These are phyloP conservation scores for Teinopalpus imperialis DNA, from an alignment of 2,888 invertebrate species.

Conservation along the genomic window DNA sequence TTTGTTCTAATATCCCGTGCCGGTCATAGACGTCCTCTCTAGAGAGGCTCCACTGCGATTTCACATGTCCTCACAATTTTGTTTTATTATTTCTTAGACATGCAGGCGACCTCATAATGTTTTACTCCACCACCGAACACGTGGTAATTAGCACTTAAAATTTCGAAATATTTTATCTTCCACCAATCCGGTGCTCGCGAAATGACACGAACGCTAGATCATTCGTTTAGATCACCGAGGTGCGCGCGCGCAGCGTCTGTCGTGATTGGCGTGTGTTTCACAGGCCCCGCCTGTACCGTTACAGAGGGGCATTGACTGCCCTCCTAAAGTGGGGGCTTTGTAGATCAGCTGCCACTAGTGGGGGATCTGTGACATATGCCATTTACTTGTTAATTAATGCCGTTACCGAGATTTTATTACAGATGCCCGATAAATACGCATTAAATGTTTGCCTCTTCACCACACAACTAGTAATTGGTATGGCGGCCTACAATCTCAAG, in stretches of 20 bases:
- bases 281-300: constrained; percentile 78
- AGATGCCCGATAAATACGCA: constrained; percentile 22
- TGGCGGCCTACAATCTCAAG: constrained; percentile 10
- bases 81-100: too few species aligned
- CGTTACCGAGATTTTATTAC: constrained; percentile 34
- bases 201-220: constrained; percentile 78
- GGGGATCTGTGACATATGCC: constrained; percentile 69
- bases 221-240: constrained; percentile 72
- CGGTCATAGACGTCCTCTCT: too few species aligned
- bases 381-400: constrained; percentile 65
- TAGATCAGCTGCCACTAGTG: constrained; percentile 55
- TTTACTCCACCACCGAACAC: too few species aligned
- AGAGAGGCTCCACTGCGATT: too few species aligned
- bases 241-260: constrained; percentile 57
- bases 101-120: too few species aligned
- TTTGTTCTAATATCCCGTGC: too few species aligned
- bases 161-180: constrained; percentile 51
- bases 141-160: too few species aligned
- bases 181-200: constrained; percentile 74
- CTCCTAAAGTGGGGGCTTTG: constrained; percentile 71
- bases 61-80: too few species aligned
- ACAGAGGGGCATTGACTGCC: constrained; percentile 75
- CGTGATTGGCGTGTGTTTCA: constrained; percentile 70
- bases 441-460: constrained; percentile 19
- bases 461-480: constrained; percentile 16